Evolutionary conservation across 2,113 vertebrate species (phyloP), one percentile per base, ranked within the genome.

Genomic region (Dipodomys merriami): DNA sequence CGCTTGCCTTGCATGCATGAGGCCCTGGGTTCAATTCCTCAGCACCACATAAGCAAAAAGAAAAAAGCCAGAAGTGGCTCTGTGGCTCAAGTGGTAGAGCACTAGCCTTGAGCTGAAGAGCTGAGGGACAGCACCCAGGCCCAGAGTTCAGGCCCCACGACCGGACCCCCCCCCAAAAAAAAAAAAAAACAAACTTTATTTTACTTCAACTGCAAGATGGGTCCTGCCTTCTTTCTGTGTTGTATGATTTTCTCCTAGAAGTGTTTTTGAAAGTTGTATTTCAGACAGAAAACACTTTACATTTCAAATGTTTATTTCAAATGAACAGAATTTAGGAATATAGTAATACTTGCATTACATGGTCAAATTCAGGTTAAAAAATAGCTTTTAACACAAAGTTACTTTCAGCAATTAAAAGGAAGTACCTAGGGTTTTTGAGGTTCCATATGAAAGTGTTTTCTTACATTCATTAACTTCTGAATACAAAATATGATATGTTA

Each of bases 121-220:
- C 39, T 39, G 39, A 39, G 39, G 39, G 39, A 39, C 39, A 39
- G 39, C 39, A 5, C 39, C 39, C 39, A 39, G 39, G 39, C 39
- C 39, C 39, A 39, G 39, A 39, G 39, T 39, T 39, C 39, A 39
- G 39, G 39, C 39, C 39, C 39, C 39, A 39, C 39, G 5, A 39
- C 39, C 39, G 39, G 39, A 39, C 39, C 39, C 39, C 39, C 39
- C 39, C 39, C 39, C 5, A 3, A 39, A 39, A 39, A 39, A 39
- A 39, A 39, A 39, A 39, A 5, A 39, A 39, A 5, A n/a, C 67
- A 62, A 53, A 86, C 35, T 92, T 78, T 94, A 57, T 96, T 84
- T 94, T 46, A 53, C 65, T 94, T 79, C 86, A 77, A 92, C 95
- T 96, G 83, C 91, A 95, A 91, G 96, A 85, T 93, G 86, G 86